phyloP scores from a whole-genome alignment of 2,113 vertebrate species.

The Osmerus mordax region DNA sequence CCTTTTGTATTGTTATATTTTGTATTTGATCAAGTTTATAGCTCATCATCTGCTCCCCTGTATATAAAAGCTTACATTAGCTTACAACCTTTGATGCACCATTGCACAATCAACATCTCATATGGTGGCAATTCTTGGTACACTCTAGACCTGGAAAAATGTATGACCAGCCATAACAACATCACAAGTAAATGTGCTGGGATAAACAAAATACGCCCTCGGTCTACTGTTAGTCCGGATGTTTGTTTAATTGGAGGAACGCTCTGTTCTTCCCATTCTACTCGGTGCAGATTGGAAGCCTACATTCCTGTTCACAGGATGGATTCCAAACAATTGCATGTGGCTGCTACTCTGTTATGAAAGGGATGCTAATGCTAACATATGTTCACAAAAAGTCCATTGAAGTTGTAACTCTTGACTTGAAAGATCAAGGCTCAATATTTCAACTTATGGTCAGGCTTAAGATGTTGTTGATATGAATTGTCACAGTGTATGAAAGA shows the following conservation, averaged over 20 bases:
- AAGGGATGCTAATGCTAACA: too few relatives aligned
- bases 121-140: constrained; percentile 23
- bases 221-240: constrained; percentile 18
- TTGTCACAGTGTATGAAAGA: too few relatives aligned
- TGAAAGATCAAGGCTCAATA: too few relatives aligned
- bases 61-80: too few relatives aligned
- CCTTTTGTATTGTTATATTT: neutral
- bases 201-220: neutral
- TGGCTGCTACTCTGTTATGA: neutral
- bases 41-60: neutral
- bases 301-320: neutral
- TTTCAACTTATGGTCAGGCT: too few relatives aligned
- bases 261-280: neutral
- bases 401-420: too few relatives aligned
- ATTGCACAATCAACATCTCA: constrained; percentile 10
- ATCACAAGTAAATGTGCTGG: neutral
- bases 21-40: neutral
- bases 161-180: neutral
- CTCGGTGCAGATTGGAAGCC: neutral
- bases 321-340: neutral
- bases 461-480: too few relatives aligned
- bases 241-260: constrained; percentile 25
- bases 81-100: constrained; percentile 11
- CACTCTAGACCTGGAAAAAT: neutral
- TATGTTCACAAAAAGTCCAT: too few relatives aligned